phyloP scores from a whole-genome alignment of 1,140 invertebrate species.

The Cheumatopsyche charites region DNA sequence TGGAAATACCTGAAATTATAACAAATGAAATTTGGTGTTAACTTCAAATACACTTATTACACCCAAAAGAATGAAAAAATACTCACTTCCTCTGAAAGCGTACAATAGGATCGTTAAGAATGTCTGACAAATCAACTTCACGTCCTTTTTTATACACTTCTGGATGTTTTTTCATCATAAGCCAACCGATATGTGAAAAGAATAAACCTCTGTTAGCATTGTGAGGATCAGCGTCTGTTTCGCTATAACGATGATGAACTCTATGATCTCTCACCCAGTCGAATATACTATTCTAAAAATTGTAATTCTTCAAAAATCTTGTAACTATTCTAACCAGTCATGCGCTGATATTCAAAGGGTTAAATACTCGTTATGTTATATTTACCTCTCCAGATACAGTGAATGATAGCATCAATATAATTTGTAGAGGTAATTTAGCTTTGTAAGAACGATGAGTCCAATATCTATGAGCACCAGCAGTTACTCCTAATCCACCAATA shows the following conservation, averaged over 20 bases:
- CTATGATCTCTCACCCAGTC: constrained; percentile 83
- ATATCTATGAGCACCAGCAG: constrained; percentile 81
- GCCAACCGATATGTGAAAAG: constrained; percentile 91
- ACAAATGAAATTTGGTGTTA: too few relatives aligned
- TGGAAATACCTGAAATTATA: constrained; percentile 73
- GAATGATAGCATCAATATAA: constrained; percentile 72
- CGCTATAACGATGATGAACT: constrained; percentile 88
- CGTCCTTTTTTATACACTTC: constrained; percentile 76
- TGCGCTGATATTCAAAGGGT: too few relatives aligned
- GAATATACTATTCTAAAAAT: constrained; percentile 67
- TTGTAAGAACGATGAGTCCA: constrained; percentile 87
- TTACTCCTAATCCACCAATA: constrained; percentile 72
- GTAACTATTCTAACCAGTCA: too few relatives aligned
- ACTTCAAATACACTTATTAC: too few relatives aligned
- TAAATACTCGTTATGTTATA: too few relatives aligned
- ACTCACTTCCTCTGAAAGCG: constrained; percentile 73
- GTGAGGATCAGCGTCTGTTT: constrained; percentile 90
- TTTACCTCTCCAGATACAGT: constrained; percentile 76
- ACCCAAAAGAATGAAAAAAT: too few relatives aligned
- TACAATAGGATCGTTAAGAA: constrained; percentile 76
- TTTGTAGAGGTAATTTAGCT: constrained; percentile 73
- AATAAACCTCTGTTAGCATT: constrained; percentile 89
- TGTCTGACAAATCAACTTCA: constrained; percentile 80
- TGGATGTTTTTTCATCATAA: constrained; percentile 84
- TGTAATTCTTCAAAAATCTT: too few relatives aligned